These are phyloP conservation scores for Channa striata DNA, from an alignment of 2,797 vertebrate species.

Conservation along the genomic window DNA sequence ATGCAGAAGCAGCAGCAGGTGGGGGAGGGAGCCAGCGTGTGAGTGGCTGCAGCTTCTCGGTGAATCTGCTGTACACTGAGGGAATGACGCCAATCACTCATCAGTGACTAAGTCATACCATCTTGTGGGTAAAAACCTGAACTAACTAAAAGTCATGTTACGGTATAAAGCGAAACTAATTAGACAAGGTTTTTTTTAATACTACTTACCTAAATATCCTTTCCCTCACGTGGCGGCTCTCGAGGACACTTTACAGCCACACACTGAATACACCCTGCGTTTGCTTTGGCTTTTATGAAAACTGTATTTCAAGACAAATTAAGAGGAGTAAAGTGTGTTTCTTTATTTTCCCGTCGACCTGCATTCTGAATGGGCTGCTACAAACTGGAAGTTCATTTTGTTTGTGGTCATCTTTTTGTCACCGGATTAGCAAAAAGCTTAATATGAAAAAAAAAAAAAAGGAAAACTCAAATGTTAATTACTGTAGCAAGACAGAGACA, in stretches of 20 bases:
- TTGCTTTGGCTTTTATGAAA: background rate
- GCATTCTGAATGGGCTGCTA: background rate
- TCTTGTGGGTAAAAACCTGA: background rate
- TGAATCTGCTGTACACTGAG: background rate
- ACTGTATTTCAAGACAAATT: no score
- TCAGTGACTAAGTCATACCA: background rate
- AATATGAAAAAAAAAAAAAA: background rate
- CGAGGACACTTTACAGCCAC: background rate
- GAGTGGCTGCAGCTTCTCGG: no score
- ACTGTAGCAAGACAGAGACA: background rate
- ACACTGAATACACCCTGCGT: background rate
- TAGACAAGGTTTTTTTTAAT: background rate
- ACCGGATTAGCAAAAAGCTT: background rate
- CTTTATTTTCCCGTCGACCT: constrained; percentile 10
- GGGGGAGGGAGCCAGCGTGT: no score
- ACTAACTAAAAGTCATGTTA: background rate
- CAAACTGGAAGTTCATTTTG: background rate
- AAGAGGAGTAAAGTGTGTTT: background rate
- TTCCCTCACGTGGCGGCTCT: background rate
- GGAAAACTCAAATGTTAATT: constrained; percentile 1
- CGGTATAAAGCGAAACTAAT: background rate
- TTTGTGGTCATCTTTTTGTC: constrained; percentile 4
- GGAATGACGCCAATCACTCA: background rate
- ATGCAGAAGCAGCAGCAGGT: no score
- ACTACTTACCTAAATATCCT: background rate